Evolutionary conservation across 2,888 invertebrate genomes (phyloP), one percentile per base, ranked within the genome.

Genomic region (Rhagophthalmus giganteus): DNA sequence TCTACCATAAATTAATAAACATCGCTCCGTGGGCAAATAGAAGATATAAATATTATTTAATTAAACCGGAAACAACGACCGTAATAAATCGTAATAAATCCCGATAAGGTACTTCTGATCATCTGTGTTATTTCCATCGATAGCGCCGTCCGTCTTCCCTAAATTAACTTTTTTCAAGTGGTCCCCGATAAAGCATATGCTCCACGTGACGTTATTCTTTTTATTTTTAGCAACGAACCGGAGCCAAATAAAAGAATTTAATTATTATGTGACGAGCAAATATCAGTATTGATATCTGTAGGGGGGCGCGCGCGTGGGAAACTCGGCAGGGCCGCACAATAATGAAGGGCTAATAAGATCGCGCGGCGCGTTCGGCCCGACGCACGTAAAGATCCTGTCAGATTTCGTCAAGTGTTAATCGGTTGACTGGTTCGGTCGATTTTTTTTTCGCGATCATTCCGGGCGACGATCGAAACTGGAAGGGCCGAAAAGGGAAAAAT

Each of bases 11-110:
- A 20, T 20, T 20, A 20, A 5, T 20, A 20, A 20, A 20, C n/a
- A 20, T 3, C 20, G 7, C 3, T 20, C 20, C 20, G 7, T 5
- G 26, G 14, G 33, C 33, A 42, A 42, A 42, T 42, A 42, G 11
- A 26, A 14, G 26, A 34, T 13, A 42, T 27, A 33, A 34, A 42
- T 39, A 8, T n/a, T n/a, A 27, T 42, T 42, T 42, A 12, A 42
- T 42, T 42, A 42, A 34, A 42, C 33, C 33, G n/a, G 11, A 42
- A 11, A 24, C 8, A 11, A 32, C 6, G 9, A 27, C 13, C 10
- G n/a, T 27, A 33, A 42, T 34, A 34, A 42, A 27, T 33, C 24
- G 11, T 34, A 33, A 26, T 42, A 26, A 26, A 33, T 14, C 11
- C 25, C 10, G 38, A 38, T 38, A 38, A 38, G 38, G 15, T 25